phyloP scores from a whole-genome alignment of 2,888 invertebrate species.

The Oxyteleia sp. region DNA sequence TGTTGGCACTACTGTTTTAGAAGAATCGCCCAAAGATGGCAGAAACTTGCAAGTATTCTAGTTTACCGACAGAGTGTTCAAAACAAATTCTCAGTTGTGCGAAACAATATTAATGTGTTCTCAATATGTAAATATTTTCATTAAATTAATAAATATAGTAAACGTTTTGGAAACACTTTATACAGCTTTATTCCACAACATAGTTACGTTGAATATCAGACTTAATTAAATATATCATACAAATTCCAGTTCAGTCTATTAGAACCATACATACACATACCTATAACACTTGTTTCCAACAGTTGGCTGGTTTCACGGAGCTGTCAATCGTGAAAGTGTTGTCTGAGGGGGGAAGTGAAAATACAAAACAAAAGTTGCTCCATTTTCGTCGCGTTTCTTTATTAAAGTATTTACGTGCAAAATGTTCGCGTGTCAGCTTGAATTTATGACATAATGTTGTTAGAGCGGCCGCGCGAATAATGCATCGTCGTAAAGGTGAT shows the following conservation, averaged over 20 bases:
- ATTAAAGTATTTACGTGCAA: neutral
- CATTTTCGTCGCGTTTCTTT: neutral
- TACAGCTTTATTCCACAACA: too few species aligned
- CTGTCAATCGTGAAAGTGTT: constrained; percentile 17
- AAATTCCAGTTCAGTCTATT: too few species aligned
- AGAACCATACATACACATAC: too few species aligned
- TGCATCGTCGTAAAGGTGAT: constrained; percentile 18
- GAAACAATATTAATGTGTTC: too few species aligned
- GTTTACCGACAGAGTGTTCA: constrained; percentile 61
- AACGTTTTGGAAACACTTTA: too few species aligned
- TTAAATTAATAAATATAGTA: too few species aligned
- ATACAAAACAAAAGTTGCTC: constrained; percentile 4
- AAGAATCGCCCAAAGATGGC: constrained; percentile 64
- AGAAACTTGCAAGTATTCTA: constrained; percentile 55
- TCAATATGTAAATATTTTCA: too few species aligned
- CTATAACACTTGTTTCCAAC: too few species aligned
- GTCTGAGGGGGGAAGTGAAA: neutral
- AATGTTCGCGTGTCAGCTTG: neutral
- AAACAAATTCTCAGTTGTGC: too few species aligned
- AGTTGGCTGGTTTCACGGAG: neutral
- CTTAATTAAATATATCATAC: too few species aligned
- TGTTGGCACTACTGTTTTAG: constrained; percentile 41
- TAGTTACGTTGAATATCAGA: too few species aligned
- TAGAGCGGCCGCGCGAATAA: constrained; percentile 29
- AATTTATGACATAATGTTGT: neutral